Base-by-base conservation (phyloP, 2,797 vertebrate genomes). In the Sebastes hopkinsi region DNA sequence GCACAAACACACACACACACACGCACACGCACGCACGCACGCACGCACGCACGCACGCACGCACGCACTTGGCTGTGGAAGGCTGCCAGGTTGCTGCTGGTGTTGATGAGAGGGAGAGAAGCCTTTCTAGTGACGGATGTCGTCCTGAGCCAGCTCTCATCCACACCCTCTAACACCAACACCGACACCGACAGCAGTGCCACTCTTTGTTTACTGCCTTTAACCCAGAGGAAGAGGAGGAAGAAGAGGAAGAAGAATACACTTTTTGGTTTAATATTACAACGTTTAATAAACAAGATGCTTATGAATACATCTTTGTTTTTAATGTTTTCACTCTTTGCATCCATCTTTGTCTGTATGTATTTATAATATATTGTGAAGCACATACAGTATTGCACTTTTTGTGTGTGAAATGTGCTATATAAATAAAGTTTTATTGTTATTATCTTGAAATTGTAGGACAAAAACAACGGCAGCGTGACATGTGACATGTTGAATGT, bases 51-150 rank as follows among this genome's bases (percentile, higher is more conserved):
- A 55, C 64, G 8, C 23, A 67, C 38, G 20, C 36, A 36, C 64
- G 29, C 64, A 67, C 42, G n/a, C 65, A n/a, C 64, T 18, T 18
- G 16, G 42, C 32, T 5, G 55, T 72, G 80, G 72, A 87, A 29
- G 58, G 74, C 66, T 72, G 86, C 81, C 88, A 88, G 87, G 74
- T 55, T 66, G 38, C 82, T 84, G 81, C 79, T 86, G 81, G 58
- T 84, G 81, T 52, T 85, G 82, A 75, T 81, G 86, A 71, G 71
- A 54, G 74, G 10, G 30, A 61, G 81, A 23, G 70, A 65, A 80
- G 79, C 71, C 81, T 85, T 75, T 54, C 27, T 69, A 73, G 71
- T 77, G 75, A 85, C 56, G 13, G 80, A 84, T 76, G 78, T 54
- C 27, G 77, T 61, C 79, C 82, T 20, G 73, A 74, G 60, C 72